phyloP scores from a whole-genome alignment of 2,888 invertebrate species.

The Coecobrya sp. region DNA sequence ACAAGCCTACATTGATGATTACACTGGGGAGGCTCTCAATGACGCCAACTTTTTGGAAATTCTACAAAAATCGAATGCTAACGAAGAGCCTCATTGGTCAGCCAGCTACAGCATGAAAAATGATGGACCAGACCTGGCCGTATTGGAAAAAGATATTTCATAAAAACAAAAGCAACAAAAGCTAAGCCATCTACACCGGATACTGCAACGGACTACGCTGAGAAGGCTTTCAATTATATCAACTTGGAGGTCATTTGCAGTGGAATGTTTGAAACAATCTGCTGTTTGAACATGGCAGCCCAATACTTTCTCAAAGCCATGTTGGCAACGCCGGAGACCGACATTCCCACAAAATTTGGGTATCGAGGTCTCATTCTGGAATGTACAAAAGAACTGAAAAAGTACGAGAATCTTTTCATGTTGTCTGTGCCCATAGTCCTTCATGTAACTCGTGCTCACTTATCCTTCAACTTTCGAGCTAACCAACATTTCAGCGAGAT shows the following conservation, averaged over 20 bases:
- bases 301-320: constrained; percentile 35
- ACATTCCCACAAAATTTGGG: constrained; percentile 18
- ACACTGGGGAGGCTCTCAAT: not conserved
- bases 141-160: constrained; percentile 51
- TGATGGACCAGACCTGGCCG: not conserved
- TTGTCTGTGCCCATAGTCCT: not conserved
- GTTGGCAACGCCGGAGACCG: not conserved
- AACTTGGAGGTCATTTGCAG: not conserved
- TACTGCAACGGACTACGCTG: not conserved
- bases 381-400: not conserved
- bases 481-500: constrained; percentile 21
- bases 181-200: too few relatives aligned
- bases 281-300: constrained; percentile 25
- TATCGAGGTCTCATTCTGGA: constrained; percentile 21
- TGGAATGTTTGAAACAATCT: not conserved
- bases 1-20: constrained; percentile 1
- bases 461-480: not conserved
- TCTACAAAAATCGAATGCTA: not conserved
- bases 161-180: too few relatives aligned
- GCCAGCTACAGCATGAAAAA: not conserved
- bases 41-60: not conserved
- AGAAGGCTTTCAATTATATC: constrained; percentile 33
- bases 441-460: not conserved
- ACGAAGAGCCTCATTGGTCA: constrained; percentile 5
- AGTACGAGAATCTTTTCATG: not conserved